Evolutionary conservation across 2,797 vertebrate species (phyloP).

Genomic region (Okamejei kenojei): DNA sequence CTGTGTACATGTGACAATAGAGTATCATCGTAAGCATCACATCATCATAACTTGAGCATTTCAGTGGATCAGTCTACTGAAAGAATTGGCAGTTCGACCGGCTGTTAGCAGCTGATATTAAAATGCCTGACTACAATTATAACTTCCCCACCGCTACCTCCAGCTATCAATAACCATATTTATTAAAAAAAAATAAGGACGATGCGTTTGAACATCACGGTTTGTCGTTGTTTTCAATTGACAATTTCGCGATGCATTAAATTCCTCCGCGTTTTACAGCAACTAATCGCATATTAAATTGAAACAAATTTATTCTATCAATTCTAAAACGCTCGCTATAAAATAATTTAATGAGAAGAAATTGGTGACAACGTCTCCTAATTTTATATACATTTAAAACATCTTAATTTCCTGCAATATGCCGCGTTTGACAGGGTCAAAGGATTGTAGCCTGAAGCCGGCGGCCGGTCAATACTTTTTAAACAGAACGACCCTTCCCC

Average conservation of each 20-base stretch:
- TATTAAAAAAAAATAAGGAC: background rate
- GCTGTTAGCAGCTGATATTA: background rate
- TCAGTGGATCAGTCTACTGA: background rate
- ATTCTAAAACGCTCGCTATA: background rate
- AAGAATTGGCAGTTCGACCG: background rate
- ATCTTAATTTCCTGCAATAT: background rate
- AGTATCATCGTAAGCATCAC: background rate
- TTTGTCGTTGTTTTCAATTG: background rate
- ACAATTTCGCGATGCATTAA: background rate
- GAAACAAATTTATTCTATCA: background rate
- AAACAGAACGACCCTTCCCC: background rate
- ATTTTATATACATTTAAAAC: background rate
- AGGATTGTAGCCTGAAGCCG: background rate
- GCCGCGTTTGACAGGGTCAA: slow-evolving; percentile 22
- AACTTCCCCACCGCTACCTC: background rate
- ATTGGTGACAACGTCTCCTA: background rate
- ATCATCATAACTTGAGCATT: background rate
- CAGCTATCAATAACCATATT: background rate
- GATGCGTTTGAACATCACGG: background rate
- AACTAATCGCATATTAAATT: background rate
- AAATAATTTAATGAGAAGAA: background rate
- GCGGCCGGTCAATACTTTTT: slow-evolving; percentile 7
- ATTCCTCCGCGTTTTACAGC: background rate
- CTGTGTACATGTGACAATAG: background rate
- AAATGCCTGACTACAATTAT: background rate